A percentile compares a stretch with the other conserved stretches of the same genome.
Conservation (phyloP, 1,140 invertebrate genomes). For the Drosophila persimilis region DNA sequence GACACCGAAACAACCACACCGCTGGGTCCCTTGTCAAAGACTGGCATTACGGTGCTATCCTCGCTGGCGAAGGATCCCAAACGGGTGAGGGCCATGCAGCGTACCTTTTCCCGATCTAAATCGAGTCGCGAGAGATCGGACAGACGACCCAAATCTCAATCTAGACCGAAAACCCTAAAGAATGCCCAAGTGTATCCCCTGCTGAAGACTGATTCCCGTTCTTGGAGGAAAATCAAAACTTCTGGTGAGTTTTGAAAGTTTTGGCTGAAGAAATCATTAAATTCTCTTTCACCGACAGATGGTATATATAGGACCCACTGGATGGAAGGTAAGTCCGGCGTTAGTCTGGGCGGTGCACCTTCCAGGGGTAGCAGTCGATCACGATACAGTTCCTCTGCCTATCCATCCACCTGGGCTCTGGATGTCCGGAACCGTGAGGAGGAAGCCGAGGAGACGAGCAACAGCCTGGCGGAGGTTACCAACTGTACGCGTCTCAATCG, state of each 20-base stretch:
- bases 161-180: constrained; percentile 1
- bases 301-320: no score
- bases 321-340: constrained; percentile 2
- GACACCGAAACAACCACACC: not conserved
- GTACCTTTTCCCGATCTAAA: not conserved
- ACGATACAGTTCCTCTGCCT: constrained; percentile 29
- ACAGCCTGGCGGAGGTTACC: constrained; percentile 13
- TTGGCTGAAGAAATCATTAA: no score
- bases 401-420: constrained; percentile 55
- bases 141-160: not conserved
- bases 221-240: not conserved
- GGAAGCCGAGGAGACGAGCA: not conserved
- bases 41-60: constrained; percentile 3
- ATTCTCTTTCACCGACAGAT: not conserved
- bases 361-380: constrained; percentile 39
- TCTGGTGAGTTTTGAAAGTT: constrained; percentile 16
- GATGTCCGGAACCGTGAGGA: not conserved
- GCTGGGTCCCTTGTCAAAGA: not conserved
- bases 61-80: constrained; percentile 1
- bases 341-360: constrained; percentile 11
- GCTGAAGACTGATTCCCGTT: not conserved
- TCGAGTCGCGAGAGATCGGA: not conserved
- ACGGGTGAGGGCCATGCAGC: constrained; percentile 5
- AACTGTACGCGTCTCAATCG: constrained; percentile 42
- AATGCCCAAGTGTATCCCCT: not conserved